phyloP scores from a whole-genome alignment of 2,113 vertebrate genomes.

The Ophiodon elongatus region DNA sequence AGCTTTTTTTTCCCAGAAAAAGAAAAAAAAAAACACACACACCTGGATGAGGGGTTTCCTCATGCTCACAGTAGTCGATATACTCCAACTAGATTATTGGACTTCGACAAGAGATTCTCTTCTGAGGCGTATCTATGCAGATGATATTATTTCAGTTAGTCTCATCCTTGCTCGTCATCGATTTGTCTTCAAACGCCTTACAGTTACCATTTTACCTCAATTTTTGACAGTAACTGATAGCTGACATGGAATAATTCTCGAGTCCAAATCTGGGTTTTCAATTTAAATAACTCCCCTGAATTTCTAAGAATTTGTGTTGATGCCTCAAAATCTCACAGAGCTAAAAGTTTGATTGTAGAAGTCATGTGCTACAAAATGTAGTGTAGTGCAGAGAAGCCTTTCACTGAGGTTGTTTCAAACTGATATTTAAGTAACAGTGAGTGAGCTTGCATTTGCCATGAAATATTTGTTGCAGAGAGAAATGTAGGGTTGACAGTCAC shows the following conservation, averaged over 20 bases:
- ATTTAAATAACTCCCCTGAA: neutral
- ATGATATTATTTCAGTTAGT: slow-evolving; percentile 23
- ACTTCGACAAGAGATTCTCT: slow-evolving; percentile 19
- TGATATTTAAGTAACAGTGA: slow-evolving; percentile 11
- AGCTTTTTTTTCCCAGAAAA: slow-evolving; percentile 22
- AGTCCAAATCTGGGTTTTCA: neutral
- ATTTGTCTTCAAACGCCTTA: slow-evolving; percentile 15
- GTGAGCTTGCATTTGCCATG: neutral
- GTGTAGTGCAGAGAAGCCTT: neutral
- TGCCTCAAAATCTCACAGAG: neutral
- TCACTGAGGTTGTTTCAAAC: slow-evolving; percentile 13
- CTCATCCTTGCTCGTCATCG: neutral
- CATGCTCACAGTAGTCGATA: slow-evolving; percentile 14
- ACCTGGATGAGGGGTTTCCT: slow-evolving; percentile 72
- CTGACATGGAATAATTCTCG: neutral
- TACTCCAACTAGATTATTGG: neutral
- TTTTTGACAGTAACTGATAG: slow-evolving; percentile 17
- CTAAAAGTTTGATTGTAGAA: slow-evolving; percentile 1
- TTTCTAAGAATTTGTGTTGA: slow-evolving; percentile 21
- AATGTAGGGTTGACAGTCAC: slow-evolving; percentile 15
- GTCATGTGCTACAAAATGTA: neutral
- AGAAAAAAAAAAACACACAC: slow-evolving; percentile 25
- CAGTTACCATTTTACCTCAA: neutral
- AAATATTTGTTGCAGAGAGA: slow-evolving; percentile 23
- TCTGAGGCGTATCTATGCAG: slow-evolving; percentile 24